A percentile compares a stretch with the other conserved stretches of the same genome.
Evolutionary conservation across 2,888 invertebrate genomes (phyloP).

Genomic region (Nudaria mundana): DNA sequence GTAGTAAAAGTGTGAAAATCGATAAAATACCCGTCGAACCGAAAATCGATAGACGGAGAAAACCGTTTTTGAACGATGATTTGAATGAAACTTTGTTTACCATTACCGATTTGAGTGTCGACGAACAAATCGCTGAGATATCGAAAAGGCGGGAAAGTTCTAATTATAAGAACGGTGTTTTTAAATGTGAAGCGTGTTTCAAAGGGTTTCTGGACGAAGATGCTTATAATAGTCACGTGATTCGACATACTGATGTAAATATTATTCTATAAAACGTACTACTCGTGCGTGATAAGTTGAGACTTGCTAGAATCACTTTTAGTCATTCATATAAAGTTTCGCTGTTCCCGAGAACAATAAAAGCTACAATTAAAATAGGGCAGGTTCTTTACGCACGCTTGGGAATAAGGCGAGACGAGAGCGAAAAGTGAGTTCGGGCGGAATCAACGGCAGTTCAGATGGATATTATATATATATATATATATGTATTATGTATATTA

Average conservation of each 20-base stretch:
- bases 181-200: conserved; percentile 61
- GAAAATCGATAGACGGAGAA: conserved; percentile 58
- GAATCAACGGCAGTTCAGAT: too few relatives aligned
- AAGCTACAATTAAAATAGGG: too few relatives aligned
- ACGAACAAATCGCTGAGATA: conserved; percentile 67
- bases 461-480: too few relatives aligned
- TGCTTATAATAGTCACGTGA: conserved; percentile 60
- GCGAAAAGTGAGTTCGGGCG: too few relatives aligned
- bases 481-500: too few relatives aligned
- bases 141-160: conserved; percentile 57
- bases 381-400: too few relatives aligned
- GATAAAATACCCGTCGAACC: conserved; percentile 32
- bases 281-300: too few relatives aligned
- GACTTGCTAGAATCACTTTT: too few relatives aligned
- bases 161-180: conserved; percentile 62
- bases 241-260: conserved; percentile 62
- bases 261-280: too few relatives aligned
- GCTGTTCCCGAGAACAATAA: too few relatives aligned
- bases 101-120: conserved; percentile 53
- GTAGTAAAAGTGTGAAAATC: conserved; percentile 8
- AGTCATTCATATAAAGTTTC: too few relatives aligned
- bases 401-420: too few relatives aligned
- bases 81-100: conserved; percentile 63
- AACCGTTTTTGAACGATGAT: conserved; percentile 63
- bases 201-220: conserved; percentile 68